Percentiles rank a stretch among this genome's conserved stretches.
Conservation (phyloP, 2,888 invertebrate species). For the Cantharis rustica region DNA sequence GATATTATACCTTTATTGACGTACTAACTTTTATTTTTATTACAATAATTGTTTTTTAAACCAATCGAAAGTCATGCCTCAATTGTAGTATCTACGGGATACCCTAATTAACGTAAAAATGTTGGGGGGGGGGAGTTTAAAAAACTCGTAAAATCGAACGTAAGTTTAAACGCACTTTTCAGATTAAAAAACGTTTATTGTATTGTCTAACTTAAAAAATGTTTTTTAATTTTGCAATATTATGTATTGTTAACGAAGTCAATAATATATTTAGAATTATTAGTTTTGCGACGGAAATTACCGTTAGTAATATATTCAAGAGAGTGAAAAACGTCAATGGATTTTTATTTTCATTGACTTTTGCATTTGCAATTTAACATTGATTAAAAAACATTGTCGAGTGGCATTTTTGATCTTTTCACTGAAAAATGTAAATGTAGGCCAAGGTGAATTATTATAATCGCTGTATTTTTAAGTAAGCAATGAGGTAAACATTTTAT, state of each 20-base stretch:
- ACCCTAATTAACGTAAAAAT: no score
- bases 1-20: background rate
- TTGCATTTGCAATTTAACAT: background rate
- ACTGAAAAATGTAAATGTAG: background rate
- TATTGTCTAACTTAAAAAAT: no score
- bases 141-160: background rate
- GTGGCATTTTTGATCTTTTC: background rate
- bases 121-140: background rate
- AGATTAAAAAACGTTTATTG: no score
- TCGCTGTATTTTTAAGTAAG: background rate
- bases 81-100: background rate
- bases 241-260: background rate
- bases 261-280: background rate
- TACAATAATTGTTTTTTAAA: background rate
- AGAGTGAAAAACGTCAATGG: background rate
- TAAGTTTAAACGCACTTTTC: no score
- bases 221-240: background rate
- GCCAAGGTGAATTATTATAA: background rate
- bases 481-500: background rate
- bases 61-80: background rate
- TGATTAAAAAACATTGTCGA: background rate
- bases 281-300: background rate
- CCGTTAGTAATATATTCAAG: background rate
- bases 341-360: background rate
- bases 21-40: background rate